Conservation (phyloP, 2,888 invertebrate species). For the Leucophenga montana region DNA sequence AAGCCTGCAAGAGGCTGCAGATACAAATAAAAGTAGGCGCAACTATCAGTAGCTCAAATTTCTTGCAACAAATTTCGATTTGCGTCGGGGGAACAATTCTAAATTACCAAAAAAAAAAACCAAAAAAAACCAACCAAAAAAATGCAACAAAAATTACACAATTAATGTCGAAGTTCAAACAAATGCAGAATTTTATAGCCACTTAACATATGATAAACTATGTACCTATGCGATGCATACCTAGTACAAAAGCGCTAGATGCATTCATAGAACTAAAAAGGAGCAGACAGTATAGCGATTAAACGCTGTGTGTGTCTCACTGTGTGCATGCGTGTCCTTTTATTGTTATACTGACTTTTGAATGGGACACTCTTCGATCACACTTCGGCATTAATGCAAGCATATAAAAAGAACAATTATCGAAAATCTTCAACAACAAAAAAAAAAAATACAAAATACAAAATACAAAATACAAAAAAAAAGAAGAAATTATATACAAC, state of each 20-base stretch:
- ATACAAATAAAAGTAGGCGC: conserved; percentile 46
- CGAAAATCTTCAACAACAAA: conserved; percentile 54
- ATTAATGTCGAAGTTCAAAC: conserved; percentile 59
- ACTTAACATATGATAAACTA: conserved; percentile 69
- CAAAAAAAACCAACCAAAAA: conserved; percentile 48
- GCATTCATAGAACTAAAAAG: no score
- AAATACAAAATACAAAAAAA: conserved; percentile 47
- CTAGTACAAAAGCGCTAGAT: neutral
- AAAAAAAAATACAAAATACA: conserved; percentile 29
- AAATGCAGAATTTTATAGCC: conserved; percentile 67
- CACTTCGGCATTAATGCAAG: conserved; percentile 54
- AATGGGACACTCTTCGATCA: conserved; percentile 28
- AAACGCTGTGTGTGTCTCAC: conserved; percentile 15
- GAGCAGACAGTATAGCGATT: neutral
- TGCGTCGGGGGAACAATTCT: conserved; percentile 28
- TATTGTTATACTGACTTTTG: neutral
- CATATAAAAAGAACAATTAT: conserved; percentile 62
- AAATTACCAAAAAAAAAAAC: conserved; percentile 23
- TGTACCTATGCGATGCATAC: conserved; percentile 28
- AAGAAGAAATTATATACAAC: conserved; percentile 52
- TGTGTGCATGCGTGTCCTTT: neutral
- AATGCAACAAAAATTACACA: conserved; percentile 52
- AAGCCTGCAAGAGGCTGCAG: conserved; percentile 50
- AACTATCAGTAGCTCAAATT: conserved; percentile 2
- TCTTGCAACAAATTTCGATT: conserved; percentile 3